Evolutionary conservation across 2,797 vertebrate genomes (phyloP).

Genomic region (Mus spretus): DNA sequence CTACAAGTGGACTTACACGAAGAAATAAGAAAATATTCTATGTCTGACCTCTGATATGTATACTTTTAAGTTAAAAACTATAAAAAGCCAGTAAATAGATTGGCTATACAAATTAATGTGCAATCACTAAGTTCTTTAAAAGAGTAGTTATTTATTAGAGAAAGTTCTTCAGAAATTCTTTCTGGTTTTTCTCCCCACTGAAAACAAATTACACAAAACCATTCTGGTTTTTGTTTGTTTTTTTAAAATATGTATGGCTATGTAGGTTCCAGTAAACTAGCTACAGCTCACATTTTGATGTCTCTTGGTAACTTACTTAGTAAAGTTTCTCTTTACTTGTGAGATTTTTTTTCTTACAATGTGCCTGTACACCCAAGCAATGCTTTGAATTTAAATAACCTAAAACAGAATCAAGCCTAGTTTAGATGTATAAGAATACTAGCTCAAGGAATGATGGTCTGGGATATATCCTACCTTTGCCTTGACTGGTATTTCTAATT

Average conservation of each 20-base stretch:
- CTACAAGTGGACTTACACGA: slow-evolving; percentile 48
- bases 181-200: slow-evolving; percentile 15
- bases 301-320: not conserved
- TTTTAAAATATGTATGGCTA: not conserved
- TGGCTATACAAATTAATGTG: slow-evolving; percentile 40
- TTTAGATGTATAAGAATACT: slow-evolving; percentile 44
- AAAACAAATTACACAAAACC: slow-evolving; percentile 51
- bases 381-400: slow-evolving; percentile 34
- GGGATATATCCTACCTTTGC: slow-evolving; percentile 7
- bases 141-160: slow-evolving; percentile 59
- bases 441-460: slow-evolving; percentile 31
- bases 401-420: slow-evolving; percentile 28
- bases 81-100: slow-evolving; percentile 8
- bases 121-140: slow-evolving; percentile 31
- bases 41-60: slow-evolving; percentile 41
- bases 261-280: not conserved
- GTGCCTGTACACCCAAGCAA: not conserved
- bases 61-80: slow-evolving; percentile 54
- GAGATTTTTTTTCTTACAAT: slow-evolving; percentile 35
- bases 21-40: slow-evolving; percentile 58
- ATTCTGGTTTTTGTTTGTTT: not conserved
- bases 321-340: slow-evolving; percentile 9
- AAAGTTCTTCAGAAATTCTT: slow-evolving; percentile 26
- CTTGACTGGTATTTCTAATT: slow-evolving; percentile 50
- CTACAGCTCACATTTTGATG: slow-evolving; percentile 13